phyloP scores from a whole-genome alignment of 1,140 invertebrate species.

The Aphidius gifuensis region DNA sequence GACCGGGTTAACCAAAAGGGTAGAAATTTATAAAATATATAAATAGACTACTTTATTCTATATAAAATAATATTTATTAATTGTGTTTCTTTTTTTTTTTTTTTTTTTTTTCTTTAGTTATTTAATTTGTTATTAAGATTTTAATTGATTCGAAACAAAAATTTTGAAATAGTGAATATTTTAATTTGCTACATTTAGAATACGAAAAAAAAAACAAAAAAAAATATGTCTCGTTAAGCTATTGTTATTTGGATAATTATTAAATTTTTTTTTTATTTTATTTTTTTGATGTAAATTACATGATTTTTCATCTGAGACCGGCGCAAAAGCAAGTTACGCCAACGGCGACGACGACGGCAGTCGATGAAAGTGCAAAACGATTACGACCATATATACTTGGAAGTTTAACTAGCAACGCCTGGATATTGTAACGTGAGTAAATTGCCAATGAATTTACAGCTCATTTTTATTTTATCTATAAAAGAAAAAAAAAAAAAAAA shows the following conservation, averaged over 20 bases:
- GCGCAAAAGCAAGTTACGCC: conserved; percentile 13
- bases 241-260: neutral
- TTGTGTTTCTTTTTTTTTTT: neutral
- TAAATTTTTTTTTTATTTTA: too few relatives aligned
- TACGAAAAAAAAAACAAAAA: too few relatives aligned
- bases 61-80: neutral
- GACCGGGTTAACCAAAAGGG: conserved; percentile 18
- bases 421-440: neutral
- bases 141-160: too few relatives aligned
- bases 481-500: neutral
- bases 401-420: neutral
- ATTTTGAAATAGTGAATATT: too few relatives aligned
- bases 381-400: neutral
- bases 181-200: too few relatives aligned
- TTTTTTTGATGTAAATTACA: neutral
- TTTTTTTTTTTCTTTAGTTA: too few relatives aligned
- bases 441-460: too few relatives aligned
- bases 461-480: too few relatives aligned
- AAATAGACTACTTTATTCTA: too few relatives aligned
- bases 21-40: neutral
- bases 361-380: neutral
- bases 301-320: conserved; percentile 12
- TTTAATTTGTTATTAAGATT: too few relatives aligned
- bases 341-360: conserved; percentile 15
- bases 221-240: neutral